These are phyloP conservation scores for Anisognathus igniventris DNA, from an alignment of 2,797 vertebrate species.

Conservation along the genomic window DNA sequence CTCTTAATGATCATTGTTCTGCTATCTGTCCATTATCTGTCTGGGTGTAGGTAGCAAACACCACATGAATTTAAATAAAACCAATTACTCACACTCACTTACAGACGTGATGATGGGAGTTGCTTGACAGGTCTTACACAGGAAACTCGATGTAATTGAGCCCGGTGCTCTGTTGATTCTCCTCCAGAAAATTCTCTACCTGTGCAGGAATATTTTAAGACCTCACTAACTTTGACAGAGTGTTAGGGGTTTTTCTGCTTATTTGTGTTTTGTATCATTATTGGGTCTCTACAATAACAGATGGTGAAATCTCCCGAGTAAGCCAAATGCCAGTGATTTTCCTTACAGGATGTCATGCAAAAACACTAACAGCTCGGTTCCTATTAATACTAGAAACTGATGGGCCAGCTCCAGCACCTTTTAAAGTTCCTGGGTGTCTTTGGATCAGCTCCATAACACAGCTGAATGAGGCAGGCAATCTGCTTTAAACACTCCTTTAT, in stretches of 20 bases:
- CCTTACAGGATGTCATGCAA: neutral
- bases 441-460: neutral
- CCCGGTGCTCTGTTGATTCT: constrained; percentile 37
- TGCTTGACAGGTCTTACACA: constrained; percentile 22
- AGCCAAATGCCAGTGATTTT: constrained; percentile 41
- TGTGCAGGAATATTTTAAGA: constrained; percentile 38
- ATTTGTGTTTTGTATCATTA: constrained; percentile 10
- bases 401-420: neutral
- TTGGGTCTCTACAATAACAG: constrained; percentile 1
- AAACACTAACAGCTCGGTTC: neutral
- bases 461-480: neutral
- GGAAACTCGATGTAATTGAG: constrained; percentile 17
- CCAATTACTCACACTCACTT: constrained; percentile 27
- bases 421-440: neutral
- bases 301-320: constrained; percentile 47
- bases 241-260: neutral
- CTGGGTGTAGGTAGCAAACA: constrained; percentile 43
- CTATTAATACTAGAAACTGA: neutral
- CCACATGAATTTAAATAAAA: constrained; percentile 61
- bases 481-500: neutral
- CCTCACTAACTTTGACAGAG: constrained; percentile 25
- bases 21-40: constrained; percentile 51
- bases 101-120: neutral
- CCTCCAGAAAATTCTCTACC: constrained; percentile 30
- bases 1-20: constrained; percentile 49